Base-by-base conservation (phyloP, 2,797 vertebrate species). In the Pseudochaenichthys georgianus region DNA sequence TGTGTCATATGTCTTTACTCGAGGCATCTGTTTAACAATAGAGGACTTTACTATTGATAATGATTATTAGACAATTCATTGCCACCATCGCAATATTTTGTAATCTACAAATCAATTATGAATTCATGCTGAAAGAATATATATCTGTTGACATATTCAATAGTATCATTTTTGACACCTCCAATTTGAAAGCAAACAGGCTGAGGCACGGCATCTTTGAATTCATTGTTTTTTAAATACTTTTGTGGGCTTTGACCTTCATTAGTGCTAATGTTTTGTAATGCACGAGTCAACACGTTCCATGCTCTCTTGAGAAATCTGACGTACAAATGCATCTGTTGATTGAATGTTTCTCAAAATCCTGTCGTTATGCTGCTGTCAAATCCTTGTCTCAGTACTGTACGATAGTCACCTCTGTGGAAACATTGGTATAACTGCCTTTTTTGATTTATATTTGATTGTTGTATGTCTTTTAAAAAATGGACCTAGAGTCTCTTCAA, bases 21-120 rank as follows among this genome's bases (percentile, higher is more conserved):
- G 17, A 65, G 28, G 13, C 9, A 46, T 45, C 17, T 75, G 31
- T 60, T 55, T 46, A 66, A 61, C n/a, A 75, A 70, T 51, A 54
- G 0, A 66, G 16, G 7, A 73, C 28, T 28, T 42, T 34, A 58
- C 5, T 59, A 16, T 21, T 13, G 3, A 65, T 53, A 2, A 9
- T 0, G 38, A 59, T 28, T 42, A 51, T 51, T 19, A 23, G 0
- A 46, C 47, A 42, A 16, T 51, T 64, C 45, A 28, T 15, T 54
- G 13, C 46, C 9, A 21, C 47, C 16, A 13, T 34, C 50, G 23
- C 19, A 63, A 4, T 38, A 43, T 21, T 31, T 5, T 61, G 2
- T n/a, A 57, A 46, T 38, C 34, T 38, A 2, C 34, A 38, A 38
- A 38, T 38, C 51, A 64, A 12, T 9, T 19, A 43, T 61, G 43